Evolutionary conservation across 2,797 vertebrate genomes (phyloP), one percentile per base, ranked within the genome.

Genomic region (Paedocypris micromegethes): DNA sequence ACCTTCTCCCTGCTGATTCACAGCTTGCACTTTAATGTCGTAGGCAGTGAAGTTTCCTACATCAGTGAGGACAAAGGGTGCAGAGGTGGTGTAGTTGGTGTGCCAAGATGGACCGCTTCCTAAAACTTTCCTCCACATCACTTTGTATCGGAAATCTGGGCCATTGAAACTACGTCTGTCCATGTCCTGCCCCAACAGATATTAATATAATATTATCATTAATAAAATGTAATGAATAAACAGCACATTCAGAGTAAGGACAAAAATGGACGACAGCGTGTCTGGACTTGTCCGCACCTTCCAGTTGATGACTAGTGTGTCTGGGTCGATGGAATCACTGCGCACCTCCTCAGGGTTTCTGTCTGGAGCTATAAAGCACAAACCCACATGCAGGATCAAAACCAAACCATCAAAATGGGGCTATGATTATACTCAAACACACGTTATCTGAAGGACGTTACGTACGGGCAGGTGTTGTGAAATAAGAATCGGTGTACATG

Each of bases 21-120:
- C 63, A 1, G 93, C 86, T 79, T 94, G 93, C 39, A 97, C 92
- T 84, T 90, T 93, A 72, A 96, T 92, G 66, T 95, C 91, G 59
- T 92, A 96, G 0, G 91, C 90, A 37, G 90, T 90, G 61, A 92
- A 96, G 74, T 88, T 87, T 38, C 88, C 88, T 0, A 92, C 86
- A 37, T 86, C 81, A 2, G 58, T 76, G 55, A 97, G 81, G 1
- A 83, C 66, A 41, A 92, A 75, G 2, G 87, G 87, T 0, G 91
- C 83, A 0, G 72, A 64, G 0, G 51, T 83, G 58, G 90, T 89
- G 0, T 77, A 85, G 70, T 83, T 82, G 42, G 80, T 78, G 50
- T 87, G 82, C 93, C 93, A 96, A 4, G 68, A 66, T 0, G 88
- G 88, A 3, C 90, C 88, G 1, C 79, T 85, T 38, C 86, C 84